Percentiles rank a stretch among this genome's conserved stretches.
Evolutionary conservation across 2,113 vertebrate genomes (phyloP).

Genomic region (Physeter macrocephalus): DNA sequence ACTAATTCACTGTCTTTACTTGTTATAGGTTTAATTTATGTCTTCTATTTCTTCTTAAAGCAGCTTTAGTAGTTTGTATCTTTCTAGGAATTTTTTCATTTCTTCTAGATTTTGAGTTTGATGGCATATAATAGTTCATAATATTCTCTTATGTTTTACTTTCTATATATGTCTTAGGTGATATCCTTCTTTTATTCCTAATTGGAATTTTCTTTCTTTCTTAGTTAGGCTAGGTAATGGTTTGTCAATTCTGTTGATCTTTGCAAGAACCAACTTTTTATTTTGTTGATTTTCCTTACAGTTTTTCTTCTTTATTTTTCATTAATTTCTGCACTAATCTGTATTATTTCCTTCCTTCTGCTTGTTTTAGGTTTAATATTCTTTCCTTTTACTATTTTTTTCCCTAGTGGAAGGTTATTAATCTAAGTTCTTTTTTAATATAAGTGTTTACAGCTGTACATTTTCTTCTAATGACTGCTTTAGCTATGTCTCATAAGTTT

Average conservation of each 20-base stretch:
- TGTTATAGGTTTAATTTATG: background rate
- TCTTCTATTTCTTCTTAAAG: background rate
- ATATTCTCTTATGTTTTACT: background rate
- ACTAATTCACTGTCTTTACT: background rate
- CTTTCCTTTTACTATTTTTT: background rate
- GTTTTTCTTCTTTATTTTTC: background rate
- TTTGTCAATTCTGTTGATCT: background rate
- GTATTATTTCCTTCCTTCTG: background rate
- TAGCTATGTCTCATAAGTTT: background rate
- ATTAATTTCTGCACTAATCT: background rate
- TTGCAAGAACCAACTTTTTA: background rate
- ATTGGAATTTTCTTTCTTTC: background rate
- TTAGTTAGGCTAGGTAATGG: background rate
- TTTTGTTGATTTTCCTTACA: background rate
- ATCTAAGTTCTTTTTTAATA: background rate
- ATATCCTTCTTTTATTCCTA: background rate
- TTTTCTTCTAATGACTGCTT: background rate
- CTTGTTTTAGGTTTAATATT: background rate
- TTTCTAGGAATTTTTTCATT: background rate
- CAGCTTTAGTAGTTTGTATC: background rate
- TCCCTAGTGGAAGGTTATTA: background rate
- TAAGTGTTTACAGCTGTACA: background rate
- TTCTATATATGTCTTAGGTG: background rate
- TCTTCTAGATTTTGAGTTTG: background rate
- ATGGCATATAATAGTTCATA: background rate